These are phyloP conservation scores for Propithecus coquereli DNA, from an alignment of 2,113 vertebrate species.

Conservation along the genomic window DNA sequence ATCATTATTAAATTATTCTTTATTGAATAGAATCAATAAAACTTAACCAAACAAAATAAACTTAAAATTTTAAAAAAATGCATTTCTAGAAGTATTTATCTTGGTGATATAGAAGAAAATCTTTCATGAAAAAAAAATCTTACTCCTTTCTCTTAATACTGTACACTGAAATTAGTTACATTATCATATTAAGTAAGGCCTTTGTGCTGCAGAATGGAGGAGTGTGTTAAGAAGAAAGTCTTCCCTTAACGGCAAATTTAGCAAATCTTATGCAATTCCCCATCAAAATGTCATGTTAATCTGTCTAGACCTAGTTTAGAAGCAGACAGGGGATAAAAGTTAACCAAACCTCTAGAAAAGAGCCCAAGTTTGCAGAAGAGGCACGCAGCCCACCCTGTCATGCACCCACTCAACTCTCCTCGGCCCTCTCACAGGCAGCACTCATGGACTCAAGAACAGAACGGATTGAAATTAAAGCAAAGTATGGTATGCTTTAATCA, in stretches of 20 bases:
- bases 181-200: slow-evolving; percentile 31
- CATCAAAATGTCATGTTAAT: background rate
- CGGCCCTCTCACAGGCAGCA: background rate
- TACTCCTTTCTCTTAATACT: background rate
- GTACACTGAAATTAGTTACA: slow-evolving; percentile 27
- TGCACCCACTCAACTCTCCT: background rate
- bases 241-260: background rate
- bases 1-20: slow-evolving; percentile 29
- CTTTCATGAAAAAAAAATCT: background rate
- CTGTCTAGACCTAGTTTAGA: background rate
- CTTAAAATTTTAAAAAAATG: slow-evolving; percentile 51
- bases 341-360: background rate
- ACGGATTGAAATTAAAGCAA: background rate
- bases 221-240: background rate
- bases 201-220: background rate
- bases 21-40: slow-evolving; percentile 55
- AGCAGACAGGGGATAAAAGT: background rate
- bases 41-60: background rate
- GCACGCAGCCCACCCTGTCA: background rate
- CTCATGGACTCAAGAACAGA: background rate
- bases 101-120: background rate
- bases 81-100: slow-evolving; percentile 22
- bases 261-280: background rate
- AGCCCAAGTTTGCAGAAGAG: background rate
- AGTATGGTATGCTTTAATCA: background rate